A percentile compares a stretch with the other conserved stretches of the same genome.
These are phyloP conservation scores for Tanytarsus gracilentus DNA, from an alignment of 2,888 invertebrate genomes.

Conservation along the genomic window DNA sequence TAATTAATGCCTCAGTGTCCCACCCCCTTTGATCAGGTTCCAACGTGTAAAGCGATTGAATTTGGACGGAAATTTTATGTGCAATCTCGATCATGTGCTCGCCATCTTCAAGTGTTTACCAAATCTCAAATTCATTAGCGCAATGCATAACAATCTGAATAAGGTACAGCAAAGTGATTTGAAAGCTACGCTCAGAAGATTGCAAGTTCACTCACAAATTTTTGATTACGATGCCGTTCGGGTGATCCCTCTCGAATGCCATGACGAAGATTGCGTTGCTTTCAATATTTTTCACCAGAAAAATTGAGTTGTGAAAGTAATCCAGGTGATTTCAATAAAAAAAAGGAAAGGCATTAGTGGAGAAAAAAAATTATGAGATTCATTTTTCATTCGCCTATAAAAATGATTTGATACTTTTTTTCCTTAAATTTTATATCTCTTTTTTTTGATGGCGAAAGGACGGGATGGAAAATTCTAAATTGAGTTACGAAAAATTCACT, in stretches of 20 bases:
- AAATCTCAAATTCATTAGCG: constrained; percentile 9
- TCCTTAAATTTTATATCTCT: not conserved
- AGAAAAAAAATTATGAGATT: not conserved
- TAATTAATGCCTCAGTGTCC: too few relatives aligned
- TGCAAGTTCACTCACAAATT: constrained; percentile 9
- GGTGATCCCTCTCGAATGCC: not conserved
- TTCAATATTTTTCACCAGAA: constrained; percentile 9
- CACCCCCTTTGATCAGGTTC: not conserved
- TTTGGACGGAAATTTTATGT: constrained; percentile 19
- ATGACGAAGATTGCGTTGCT: constrained; percentile 5
- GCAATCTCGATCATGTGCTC: not conserved
- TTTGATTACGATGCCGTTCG: constrained; percentile 6
- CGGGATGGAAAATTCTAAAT: too few relatives aligned
- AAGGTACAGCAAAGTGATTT: not conserved
- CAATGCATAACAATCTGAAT: constrained; percentile 3
- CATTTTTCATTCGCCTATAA: constrained; percentile 11
- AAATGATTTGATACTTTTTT: not conserved
- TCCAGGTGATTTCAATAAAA: constrained; percentile 17
- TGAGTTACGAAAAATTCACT: too few relatives aligned
- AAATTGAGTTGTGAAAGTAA: constrained; percentile 10
- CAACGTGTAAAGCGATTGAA: not conserved
- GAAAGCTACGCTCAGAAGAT: not conserved
- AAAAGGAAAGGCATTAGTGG: not conserved
- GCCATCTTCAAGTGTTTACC: constrained; percentile 4
- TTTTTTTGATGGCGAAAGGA: too few relatives aligned